phyloP scores from a whole-genome alignment of 2,113 vertebrate species.

The Hiodon tergisus region DNA sequence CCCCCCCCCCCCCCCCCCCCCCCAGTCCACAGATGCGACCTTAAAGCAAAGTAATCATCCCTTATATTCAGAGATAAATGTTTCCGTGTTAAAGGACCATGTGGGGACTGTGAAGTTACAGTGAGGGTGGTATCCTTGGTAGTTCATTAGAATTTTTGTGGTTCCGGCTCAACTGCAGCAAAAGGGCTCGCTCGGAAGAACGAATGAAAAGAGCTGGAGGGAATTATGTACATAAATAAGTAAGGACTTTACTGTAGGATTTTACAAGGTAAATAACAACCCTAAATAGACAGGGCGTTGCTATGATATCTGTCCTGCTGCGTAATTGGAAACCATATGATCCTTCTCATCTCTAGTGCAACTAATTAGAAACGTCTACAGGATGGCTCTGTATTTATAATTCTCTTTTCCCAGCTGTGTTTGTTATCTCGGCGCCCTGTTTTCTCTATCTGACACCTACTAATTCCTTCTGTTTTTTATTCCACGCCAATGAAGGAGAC shows the following conservation, averaged over 20 bases:
- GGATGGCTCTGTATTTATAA: slow-evolving; percentile 30
- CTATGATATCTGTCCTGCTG: slow-evolving; percentile 17
- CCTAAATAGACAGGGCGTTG: slow-evolving; percentile 23
- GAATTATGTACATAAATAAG: slow-evolving; percentile 26
- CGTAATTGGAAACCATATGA: slow-evolving; percentile 24
- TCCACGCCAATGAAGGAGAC: background rate
- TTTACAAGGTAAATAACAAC: slow-evolving; percentile 40
- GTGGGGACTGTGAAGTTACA: no score
- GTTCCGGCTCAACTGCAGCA: slow-evolving; percentile 14
- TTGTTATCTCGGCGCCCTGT: slow-evolving; percentile 41
- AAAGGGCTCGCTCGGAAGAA: slow-evolving; percentile 31
- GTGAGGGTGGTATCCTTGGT: slow-evolving; percentile 20
- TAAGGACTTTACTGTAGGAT: slow-evolving; percentile 29
- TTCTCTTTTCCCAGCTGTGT: slow-evolving; percentile 30
- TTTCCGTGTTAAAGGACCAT: background rate
- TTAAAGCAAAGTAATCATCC: background rate
- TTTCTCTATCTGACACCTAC: slow-evolving; percentile 26
- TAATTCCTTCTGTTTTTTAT: slow-evolving; percentile 17
- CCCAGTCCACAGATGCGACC: background rate
- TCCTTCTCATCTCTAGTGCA: slow-evolving; percentile 13
- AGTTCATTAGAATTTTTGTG: slow-evolving; percentile 30
- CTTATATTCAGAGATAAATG: background rate
- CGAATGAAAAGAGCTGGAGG: slow-evolving; percentile 31
- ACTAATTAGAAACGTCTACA: slow-evolving; percentile 29
- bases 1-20: no score